A percentile compares a stretch with the other conserved stretches of the same genome.
These are phyloP conservation scores for Scolopax bukidnonensis DNA, from an alignment of 2,797 vertebrate genomes.

Conservation along the genomic window DNA sequence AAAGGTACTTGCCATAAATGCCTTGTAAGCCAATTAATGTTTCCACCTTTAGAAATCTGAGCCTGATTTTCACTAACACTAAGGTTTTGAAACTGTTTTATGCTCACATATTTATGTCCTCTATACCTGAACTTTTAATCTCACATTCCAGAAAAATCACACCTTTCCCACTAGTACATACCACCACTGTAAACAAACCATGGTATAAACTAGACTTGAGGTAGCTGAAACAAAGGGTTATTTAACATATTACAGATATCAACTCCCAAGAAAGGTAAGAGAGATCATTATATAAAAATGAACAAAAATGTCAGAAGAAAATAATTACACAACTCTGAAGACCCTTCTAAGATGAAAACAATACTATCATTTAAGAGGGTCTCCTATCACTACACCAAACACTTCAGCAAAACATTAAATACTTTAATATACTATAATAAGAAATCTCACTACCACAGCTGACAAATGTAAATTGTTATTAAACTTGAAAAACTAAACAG, in stretches of 20 bases:
- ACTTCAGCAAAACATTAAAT: neutral
- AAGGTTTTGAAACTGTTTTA: neutral
- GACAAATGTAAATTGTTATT: neutral
- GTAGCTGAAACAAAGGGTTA: neutral
- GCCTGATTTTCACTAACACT: neutral
- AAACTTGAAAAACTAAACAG: neutral
- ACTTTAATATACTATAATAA: neutral
- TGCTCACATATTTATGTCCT: neutral
- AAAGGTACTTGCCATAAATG: neutral
- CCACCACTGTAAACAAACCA: neutral
- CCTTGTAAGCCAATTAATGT: neutral
- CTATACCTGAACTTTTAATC: neutral
- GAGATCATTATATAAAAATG: neutral
- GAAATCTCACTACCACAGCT: neutral
- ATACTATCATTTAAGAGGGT: neutral
- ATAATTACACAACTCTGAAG: neutral
- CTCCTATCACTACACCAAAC: neutral
- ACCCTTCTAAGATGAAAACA: neutral
- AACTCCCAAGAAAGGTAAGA: neutral
- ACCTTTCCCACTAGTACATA: neutral
- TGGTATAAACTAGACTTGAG: neutral
- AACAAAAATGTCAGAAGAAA: neutral
- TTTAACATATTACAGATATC: neutral
- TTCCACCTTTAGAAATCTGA: neutral
- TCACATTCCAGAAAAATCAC: neutral